Conservation (phyloP, 2,797 vertebrate genomes). For the Falco peregrinus region DNA sequence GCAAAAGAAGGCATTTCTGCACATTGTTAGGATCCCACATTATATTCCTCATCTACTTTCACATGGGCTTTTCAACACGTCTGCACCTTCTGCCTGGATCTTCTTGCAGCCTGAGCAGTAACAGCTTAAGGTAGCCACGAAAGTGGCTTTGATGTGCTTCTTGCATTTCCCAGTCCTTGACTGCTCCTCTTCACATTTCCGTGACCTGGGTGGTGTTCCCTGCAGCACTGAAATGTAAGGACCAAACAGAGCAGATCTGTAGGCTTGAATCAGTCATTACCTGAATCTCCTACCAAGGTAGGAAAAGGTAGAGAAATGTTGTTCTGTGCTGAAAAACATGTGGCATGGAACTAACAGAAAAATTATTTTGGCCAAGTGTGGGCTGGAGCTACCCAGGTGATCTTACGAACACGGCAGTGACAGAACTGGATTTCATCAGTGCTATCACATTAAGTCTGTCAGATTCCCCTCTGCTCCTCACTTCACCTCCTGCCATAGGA, state of each 20-base stretch:
- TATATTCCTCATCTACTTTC: not conserved
- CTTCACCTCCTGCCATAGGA: not conserved
- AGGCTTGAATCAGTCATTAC: not conserved
- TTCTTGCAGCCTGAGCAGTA: not conserved
- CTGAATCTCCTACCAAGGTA: not conserved
- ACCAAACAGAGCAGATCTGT: not conserved
- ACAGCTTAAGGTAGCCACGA: not conserved
- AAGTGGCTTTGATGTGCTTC: not conserved
- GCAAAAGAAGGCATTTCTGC: rapidly evolving
- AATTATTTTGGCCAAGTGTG: not conserved
- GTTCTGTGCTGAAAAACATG: not conserved
- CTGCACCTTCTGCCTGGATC: not conserved
- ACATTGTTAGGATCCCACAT: not conserved
- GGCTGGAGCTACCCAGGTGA: not conserved
- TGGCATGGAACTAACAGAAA: not conserved
- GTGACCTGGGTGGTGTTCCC: not conserved
- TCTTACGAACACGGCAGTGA: not conserved
- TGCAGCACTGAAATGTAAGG: not conserved
- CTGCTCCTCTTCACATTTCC: not conserved
- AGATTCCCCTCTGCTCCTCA: not conserved
- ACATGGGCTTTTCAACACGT: not conserved
- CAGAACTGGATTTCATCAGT: not conserved
- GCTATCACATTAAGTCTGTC: not conserved
- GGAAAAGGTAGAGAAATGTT: not conserved
- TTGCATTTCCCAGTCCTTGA: not conserved